Evolutionary conservation across 2,888 invertebrate genomes (phyloP), one percentile per base, ranked within the genome.

Genomic region (Tanytarsus gracilentus): DNA sequence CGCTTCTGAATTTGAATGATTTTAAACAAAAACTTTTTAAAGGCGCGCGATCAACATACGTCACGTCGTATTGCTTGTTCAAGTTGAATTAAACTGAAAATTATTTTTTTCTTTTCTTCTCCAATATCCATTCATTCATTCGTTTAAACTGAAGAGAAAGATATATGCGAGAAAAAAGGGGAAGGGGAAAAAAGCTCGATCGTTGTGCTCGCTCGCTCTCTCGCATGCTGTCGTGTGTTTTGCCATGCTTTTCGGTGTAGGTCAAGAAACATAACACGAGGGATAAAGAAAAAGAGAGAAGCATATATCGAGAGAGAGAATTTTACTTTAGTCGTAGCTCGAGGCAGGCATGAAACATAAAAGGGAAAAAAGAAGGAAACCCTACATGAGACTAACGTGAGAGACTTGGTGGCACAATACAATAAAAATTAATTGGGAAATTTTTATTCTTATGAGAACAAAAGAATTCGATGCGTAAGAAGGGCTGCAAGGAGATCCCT

Each of bases 41-140:
- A 39, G 58, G 30, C 58, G 58, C 58, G 58, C 58, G 58, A 58
- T 58, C 9, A 25, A 48, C 58, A 58, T 58, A 58, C 58, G 55
- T 56, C 55, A 56, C 55, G 58, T 58, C 48, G 44, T 48, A 58
- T 58, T 48, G 48, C 58, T 58, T 44, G 40, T 40, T 58, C 25
- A 40, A 40, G 44, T 58, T 40, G 58, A 48, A 48, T 58, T 48
- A 27, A 58, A 58, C 58, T 58, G 48, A 44, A 51, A 56, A 40
- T 44, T 26, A 26, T 5, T 21, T 44, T 18, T 44, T 27, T 14
- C 21, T 26, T 49, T 26, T 48, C 27, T 49, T 49, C 26, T n/a
- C 30, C 9, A 16, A 18, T 48, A 40, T 58, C 40, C 58, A 58
- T 48, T 58, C 58, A 58, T 58, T 48, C 58, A 53, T 58, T 58